Evolutionary conservation across 2,888 invertebrate species (phyloP).

Genomic region (Strigamia crassipes): DNA sequence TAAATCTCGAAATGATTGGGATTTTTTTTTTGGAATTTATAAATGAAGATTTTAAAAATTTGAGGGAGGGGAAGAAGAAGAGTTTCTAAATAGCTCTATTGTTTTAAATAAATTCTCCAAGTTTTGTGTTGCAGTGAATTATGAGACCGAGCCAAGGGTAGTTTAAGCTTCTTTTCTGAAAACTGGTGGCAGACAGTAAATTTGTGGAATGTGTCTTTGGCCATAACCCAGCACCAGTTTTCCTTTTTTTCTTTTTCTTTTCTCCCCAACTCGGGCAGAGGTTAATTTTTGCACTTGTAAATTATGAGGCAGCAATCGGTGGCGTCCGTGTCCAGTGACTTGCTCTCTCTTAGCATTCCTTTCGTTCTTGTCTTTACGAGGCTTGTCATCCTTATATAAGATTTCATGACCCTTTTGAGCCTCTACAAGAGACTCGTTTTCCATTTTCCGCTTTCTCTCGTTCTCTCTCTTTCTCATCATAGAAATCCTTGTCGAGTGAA

Average conservation of each 20-base stretch:
- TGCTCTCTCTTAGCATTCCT: slow-evolving; percentile 37
- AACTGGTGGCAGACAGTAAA: slow-evolving; percentile 31
- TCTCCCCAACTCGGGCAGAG: slow-evolving; percentile 20
- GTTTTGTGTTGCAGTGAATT: background rate
- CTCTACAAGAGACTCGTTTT: slow-evolving; percentile 37
- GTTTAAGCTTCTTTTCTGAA: slow-evolving; percentile 25
- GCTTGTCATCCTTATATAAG: slow-evolving; percentile 42
- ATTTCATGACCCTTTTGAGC: slow-evolving; percentile 42
- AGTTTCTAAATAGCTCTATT: background rate
- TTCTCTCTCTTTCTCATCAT: background rate
- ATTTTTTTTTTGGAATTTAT: too few species aligned
- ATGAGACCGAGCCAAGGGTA: background rate
- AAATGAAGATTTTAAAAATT: too few species aligned
- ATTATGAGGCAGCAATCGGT: slow-evolving; percentile 37
- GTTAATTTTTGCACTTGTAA: slow-evolving; percentile 40
- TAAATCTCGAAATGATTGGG: too few species aligned
- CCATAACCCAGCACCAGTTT: slow-evolving; percentile 34
- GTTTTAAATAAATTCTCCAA: slow-evolving; percentile 13
- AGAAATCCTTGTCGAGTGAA: slow-evolving; percentile 35
- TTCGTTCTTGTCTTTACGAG: slow-evolving; percentile 42
- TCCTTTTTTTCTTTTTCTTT: slow-evolving; percentile 18
- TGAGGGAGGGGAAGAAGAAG: too few species aligned
- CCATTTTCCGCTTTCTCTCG: background rate
- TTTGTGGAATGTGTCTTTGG: slow-evolving; percentile 41
- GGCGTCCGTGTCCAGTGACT: slow-evolving; percentile 23